Base-by-base conservation (phyloP, 1,140 invertebrate species). In the Coenobita brevimanus region DNA sequence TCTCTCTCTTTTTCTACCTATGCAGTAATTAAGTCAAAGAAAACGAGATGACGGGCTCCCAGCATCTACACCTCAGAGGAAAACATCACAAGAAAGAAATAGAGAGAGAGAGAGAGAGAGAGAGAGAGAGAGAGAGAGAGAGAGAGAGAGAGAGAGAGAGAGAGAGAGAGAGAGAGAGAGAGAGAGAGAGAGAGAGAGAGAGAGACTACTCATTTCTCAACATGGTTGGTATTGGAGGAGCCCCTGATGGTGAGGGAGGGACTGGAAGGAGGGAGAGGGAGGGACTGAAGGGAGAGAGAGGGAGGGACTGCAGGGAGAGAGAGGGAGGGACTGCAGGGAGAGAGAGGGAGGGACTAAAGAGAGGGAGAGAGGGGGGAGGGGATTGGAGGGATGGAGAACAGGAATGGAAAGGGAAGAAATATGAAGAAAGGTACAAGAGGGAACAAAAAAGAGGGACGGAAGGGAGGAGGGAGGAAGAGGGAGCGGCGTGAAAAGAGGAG, bases 21-120 rank as follows among this genome's bases (percentile, higher is more conserved):
- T 50, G 46, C 17, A 50, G 17, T 17, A 50, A 8, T 50, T 50
- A 50, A 50, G 17, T 8, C 46, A 50, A 50, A 8, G 6, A 50
- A 50, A 50, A 8, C 46, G 17, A 50, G 80, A 62, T 60, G 41
- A 33, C 50, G 80, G 80, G 67, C 43, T 46, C 33, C 64, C 64
- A 62, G 46, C 80, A 82, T 82, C 80, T 82, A 62, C 69, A 69
- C 69, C 79, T 82, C 69, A 69, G 67, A 82, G 57, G 67, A 69
- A 71, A 85, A 76, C 64, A 76, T 57, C 57, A 46, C 33, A 76
- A 71, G 82, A 84, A 41, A 71, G 33, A 21, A 54, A 73, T 30
- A 84, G 46, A 62, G 36, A 50, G 24, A 36, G 67, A 69, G 36
- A 33, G 33, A 50, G 15, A n/a, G 41, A 54, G 10, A 69, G 43